Percentiles rank a stretch among this genome's conserved stretches.
These are phyloP conservation scores for Apogon talboti DNA, from an alignment of 2,797 vertebrate genomes.

Conservation along the genomic window DNA sequence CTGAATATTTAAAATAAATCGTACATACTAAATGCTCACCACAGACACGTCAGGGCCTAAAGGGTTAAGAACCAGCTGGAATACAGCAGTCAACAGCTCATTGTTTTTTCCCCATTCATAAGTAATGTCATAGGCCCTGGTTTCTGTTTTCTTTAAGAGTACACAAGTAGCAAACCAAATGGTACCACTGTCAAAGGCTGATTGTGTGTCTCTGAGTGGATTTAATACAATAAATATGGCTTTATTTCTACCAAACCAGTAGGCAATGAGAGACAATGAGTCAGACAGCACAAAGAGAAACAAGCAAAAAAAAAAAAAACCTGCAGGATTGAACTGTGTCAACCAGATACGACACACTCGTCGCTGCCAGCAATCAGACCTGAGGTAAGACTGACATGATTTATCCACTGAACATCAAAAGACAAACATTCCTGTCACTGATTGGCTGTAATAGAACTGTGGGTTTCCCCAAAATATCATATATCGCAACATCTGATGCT, in stretches of 20 bases:
- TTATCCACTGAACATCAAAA: constrained; percentile 31
- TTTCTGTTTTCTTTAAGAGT: constrained; percentile 21
- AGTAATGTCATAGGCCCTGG: constrained; percentile 15
- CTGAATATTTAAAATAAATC: no score
- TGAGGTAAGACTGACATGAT: constrained; percentile 36
- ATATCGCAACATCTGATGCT: constrained; percentile 18
- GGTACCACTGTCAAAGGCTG: constrained; percentile 40
- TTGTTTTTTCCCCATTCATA: constrained; percentile 11
- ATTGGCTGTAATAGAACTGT: constrained; percentile 21
- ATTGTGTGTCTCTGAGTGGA: constrained; percentile 37
- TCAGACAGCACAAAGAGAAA: constrained; percentile 24
- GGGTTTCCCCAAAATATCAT: constrained; percentile 28
- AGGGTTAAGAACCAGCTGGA: no score
- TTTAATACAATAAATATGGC: constrained; percentile 59
- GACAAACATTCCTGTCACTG: constrained; percentile 23
- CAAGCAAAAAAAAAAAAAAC: constrained; percentile 4
- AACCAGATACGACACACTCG: constrained; percentile 36
- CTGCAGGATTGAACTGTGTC: constrained; percentile 38
- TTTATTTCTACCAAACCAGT: constrained; percentile 50
- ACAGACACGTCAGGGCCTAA: no score
- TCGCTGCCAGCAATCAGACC: constrained; percentile 50
- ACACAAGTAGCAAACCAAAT: constrained; percentile 45
- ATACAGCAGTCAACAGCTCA: constrained; percentile 16
- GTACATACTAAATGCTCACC: no score
- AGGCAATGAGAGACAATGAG: constrained; percentile 39